Base-by-base conservation (phyloP, 2,888 invertebrate genomes). In the Monopis laevigella region DNA sequence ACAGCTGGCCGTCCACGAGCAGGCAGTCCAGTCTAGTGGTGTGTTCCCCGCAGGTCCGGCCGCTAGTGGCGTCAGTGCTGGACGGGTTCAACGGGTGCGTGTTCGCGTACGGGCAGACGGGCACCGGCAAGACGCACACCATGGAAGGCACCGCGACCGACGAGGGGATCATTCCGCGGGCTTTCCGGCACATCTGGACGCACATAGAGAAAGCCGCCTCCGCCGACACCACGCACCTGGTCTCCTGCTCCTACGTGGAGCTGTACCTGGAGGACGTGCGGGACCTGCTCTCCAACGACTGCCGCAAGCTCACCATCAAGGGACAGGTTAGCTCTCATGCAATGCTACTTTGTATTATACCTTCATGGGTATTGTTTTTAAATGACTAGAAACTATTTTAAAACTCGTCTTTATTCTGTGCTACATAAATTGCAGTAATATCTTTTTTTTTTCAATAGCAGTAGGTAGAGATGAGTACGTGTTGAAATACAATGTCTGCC, bases 41-140 rank as follows among this genome's bases (percentile, higher is more conserved):
- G 30, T 36, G 24, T 24, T 43, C 12, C 19, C 13, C 5, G 0
- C 60, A 82, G 82, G 80, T 98, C 42, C 87, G 95, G 36, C 96
- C 96, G 0, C 74, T 99, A 54, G 96, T 99, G 14, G 89, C 96
- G 48, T 96, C 96, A 1, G 98, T 98, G 3, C 84, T 99, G 46
- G 92, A 94, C 61, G 99, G 99, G 2, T 99, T 98, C 75, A 99
- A 99, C 75, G 98, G 98, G 10, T 99, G 98, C 54, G 97, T 99
- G 51, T 98, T 99, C 82, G 99, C 98, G 1, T 99, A 99, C 70
- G 99, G 98, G 0, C 99, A 99, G 80, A 99, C 99, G 0, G 98
- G 98, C 46, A 98, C 98, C 1, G 98, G 98, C 40, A 88, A 88
- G 67, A 88, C 88, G 7, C 87, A 85, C 67, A 88, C 88, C 8